These are phyloP conservation scores for Hemaris fuciformis DNA, from an alignment of 2,888 invertebrate genomes.

Conservation along the genomic window DNA sequence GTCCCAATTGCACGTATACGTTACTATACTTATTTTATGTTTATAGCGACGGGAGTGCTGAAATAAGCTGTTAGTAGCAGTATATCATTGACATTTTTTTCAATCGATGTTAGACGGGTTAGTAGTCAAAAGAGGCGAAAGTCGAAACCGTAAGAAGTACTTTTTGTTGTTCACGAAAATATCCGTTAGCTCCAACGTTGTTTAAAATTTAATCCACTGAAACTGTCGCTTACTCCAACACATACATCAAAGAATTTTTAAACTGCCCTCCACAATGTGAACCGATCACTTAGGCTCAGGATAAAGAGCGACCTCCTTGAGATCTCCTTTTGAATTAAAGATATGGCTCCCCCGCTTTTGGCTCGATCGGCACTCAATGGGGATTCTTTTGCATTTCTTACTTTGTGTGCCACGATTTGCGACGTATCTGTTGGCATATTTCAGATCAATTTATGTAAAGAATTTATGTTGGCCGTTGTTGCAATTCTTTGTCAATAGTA, in stretches of 20 bases:
- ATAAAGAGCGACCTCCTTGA: slow-evolving; percentile 24
- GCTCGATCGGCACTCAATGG: slow-evolving; percentile 6
- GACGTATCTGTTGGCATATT: not conserved
- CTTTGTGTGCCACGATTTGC: not conserved
- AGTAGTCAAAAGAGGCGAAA: not conserved
- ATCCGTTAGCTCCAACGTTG: not conserved
- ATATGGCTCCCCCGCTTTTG: slow-evolving; percentile 25
- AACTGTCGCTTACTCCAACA: slow-evolving; percentile 31
- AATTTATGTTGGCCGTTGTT: no score
- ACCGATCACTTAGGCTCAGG: slow-evolving; percentile 35
- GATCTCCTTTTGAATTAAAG: slow-evolving; percentile 34
- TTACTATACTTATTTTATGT: no score
- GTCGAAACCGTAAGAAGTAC: not conserved
- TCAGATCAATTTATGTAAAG: not conserved
- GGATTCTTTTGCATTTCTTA: slow-evolving; percentile 13
- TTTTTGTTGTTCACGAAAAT: not conserved
- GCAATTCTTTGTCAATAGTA: not conserved
- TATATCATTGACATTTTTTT: no score
- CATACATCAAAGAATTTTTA: slow-evolving; percentile 39
- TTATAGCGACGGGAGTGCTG: no score
- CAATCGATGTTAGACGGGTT: no score
- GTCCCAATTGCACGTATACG: no score
- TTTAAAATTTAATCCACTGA: not conserved
- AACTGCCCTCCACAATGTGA: slow-evolving; percentile 41
- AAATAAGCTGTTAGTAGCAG: no score